Evolutionary conservation across 2,797 vertebrate genomes (phyloP), one percentile per base, ranked within the genome.

Genomic region (Pseudochirops cupreus): DNA sequence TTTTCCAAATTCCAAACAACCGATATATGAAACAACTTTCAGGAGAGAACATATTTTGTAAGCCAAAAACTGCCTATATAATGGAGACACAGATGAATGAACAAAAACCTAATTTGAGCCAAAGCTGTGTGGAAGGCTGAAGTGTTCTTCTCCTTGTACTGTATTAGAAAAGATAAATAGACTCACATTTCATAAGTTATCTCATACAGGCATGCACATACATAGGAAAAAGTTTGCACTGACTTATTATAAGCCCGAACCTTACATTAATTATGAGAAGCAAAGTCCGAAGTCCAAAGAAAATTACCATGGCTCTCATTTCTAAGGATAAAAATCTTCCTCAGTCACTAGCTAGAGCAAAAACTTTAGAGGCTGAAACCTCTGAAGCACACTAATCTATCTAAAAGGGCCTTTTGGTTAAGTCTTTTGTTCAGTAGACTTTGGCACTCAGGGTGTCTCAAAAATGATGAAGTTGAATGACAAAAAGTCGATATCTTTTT

Each of bases 401-500:
- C 31, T 0, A 46, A 31, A 67, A 39, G 2, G 4, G 67, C 54
- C 92, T 12, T 0, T 4, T 0, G 0, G 67, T 53, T 28, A 16
- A 11, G 7, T 92, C 52, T 92, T 97, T 33, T 54, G 28, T 93
- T 74, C 18, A 21, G 58, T 16, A 93, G 56, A 91, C 1, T 29
- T 12, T 28, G 56, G 52, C 62, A 53, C 24, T 82, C 33, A 53
- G 16, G 93, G 56, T 54, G 5, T 59, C 31, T 55, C 91, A 92
- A 91, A 95, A 92, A 94, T 62, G 39, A 95, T 13, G 5, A 93
- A 53, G 39, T 39, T 26, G 31, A 56, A 52, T 39, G 92, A 82
- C 46, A 92, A 67, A 12, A 94, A 87, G 56, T 96, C 91, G 91
- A 91, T 46, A 91, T 46, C 28, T 93, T 87, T 90, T 93, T 93